phyloP scores from a whole-genome alignment of 35 echinoderm and acorn worm species.

The Heliocidaris tuberculata region DNA sequence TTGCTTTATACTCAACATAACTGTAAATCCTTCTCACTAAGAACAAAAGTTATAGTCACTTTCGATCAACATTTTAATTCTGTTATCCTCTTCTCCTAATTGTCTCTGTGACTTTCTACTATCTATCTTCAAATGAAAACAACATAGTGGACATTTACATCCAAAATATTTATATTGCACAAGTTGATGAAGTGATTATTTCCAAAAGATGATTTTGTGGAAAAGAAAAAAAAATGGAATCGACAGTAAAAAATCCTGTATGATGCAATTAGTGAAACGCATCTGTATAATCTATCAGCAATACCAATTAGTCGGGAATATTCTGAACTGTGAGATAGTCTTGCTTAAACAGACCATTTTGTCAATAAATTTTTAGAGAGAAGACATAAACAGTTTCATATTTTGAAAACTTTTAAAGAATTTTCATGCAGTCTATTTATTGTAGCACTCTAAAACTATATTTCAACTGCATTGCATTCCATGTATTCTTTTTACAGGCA shows the following conservation, averaged over 20 bases:
- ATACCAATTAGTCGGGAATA: neutral
- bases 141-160: neutral
- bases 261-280: slow-evolving; percentile 2
- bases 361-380: neutral
- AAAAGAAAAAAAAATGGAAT: neutral
- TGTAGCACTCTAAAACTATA: neutral
- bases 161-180: neutral
- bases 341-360: neutral
- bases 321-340: neutral
- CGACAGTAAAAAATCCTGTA: neutral
- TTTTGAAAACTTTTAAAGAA: too few species aligned
- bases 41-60: too few species aligned
- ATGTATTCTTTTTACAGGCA: too few species aligned
- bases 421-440: neutral
- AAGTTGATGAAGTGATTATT: neutral
- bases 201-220: neutral
- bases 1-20: too few species aligned
- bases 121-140: too few species aligned
- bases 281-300: neutral
- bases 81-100: too few species aligned
- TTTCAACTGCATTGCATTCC: too few species aligned
- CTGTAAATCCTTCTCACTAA: too few species aligned
- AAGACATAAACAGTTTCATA: neutral
- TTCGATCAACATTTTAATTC: too few species aligned
- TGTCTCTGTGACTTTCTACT: too few species aligned